Base-by-base conservation (phyloP, 2,888 invertebrate species). In the Eudemis profundana region DNA sequence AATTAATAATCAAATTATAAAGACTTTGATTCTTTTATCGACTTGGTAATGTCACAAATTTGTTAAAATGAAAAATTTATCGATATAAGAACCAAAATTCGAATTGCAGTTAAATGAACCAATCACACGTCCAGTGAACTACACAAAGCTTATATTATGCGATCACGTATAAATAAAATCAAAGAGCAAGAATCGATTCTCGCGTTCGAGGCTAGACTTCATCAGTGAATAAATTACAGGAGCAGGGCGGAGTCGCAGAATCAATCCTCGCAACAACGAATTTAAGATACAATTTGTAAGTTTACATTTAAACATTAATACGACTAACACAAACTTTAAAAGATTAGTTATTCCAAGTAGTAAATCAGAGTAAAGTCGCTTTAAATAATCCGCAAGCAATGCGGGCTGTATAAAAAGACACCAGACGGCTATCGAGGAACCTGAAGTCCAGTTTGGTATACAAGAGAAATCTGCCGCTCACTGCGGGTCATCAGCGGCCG, bases 361-460 rank as follows among this genome's bases (percentile, higher is more conserved):
- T n/a, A 61, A 50, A 33, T 29, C 27, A 17, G 38, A 23, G 27
- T 54, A 66, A 62, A 69, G 62, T 67, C 59, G 68, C 68, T 71
- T 72, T 74, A 75, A 74, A 72, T 74, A 67, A 70, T 67, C 66
- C 61, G 68, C 65, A 71, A 71, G 69, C 69, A 61, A 65, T 23
- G 38, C 12, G n/a, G 27, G 19, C 49, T 40, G 14, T 19, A 42
- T 40, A 29, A 19, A 23, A 50, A 42, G 38, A 38, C 29, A 14
- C 17, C 19, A 10, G 29, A 14, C 29, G 38, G 40, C 27, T 40
- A 29, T 4, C 21, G 19, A 56, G 8, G 29, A 10, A 19, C 50
- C 12, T 14, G 19, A 51, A 36, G 36, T 12, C 4, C 8, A 36
- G 27, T 14, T 27, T 29, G 19, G 7, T 29, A 21, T 19, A 21